Evolutionary conservation across 2,113 vertebrate species (phyloP).

Genomic region (Rallus limicola): DNA sequence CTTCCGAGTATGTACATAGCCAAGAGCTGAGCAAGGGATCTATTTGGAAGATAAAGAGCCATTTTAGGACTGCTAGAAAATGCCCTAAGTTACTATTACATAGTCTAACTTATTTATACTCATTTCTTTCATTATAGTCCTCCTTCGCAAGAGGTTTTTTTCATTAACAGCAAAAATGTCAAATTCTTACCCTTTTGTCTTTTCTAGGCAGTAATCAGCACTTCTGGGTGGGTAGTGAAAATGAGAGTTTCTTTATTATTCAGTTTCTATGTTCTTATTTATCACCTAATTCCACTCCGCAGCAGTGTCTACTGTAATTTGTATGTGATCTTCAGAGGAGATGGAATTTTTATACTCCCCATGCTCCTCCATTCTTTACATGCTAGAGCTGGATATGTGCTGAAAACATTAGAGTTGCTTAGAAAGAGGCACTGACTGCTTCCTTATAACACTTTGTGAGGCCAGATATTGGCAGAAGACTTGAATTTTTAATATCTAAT

Average conservation of each 20-base stretch:
- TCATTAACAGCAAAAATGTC: neutral
- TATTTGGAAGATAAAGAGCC: neutral
- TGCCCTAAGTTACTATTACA: neutral
- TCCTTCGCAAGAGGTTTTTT: neutral
- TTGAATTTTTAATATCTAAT: slow-evolving; percentile 44
- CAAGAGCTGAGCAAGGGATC: neutral
- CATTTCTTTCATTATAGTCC: neutral
- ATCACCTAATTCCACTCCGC: neutral
- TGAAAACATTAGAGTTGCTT: neutral
- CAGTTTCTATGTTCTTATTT: neutral
- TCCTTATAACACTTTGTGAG: neutral
- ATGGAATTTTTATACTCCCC: neutral
- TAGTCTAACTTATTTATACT: neutral
- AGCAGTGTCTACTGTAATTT: neutral
- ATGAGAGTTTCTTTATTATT: neutral
- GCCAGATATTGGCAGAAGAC: neutral
- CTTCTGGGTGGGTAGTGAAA: neutral
- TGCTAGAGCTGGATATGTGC: neutral
- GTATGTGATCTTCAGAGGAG: neutral
- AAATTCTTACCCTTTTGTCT: neutral
- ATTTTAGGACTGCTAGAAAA: neutral
- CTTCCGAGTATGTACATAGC: neutral
- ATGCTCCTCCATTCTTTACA: neutral
- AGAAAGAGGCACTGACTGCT: neutral
- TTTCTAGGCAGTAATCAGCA: neutral